A percentile compares a stretch with the other conserved stretches of the same genome.
phyloP scores from a whole-genome alignment of 2,113 vertebrate species.

The Colius striatus region DNA sequence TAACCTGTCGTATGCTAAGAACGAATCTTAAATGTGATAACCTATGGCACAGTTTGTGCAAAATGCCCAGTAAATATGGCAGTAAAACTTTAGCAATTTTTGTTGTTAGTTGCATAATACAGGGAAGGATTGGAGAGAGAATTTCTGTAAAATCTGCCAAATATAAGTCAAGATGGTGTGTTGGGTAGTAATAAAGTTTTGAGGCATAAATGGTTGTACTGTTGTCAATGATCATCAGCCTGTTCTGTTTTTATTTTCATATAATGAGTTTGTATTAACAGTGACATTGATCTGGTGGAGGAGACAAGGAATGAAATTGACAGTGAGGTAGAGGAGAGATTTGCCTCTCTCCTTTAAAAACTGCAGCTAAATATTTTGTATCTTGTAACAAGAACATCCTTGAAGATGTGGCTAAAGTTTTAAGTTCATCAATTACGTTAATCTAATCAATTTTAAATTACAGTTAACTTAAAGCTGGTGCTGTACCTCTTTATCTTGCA shows the following conservation, averaged over 20 bases:
- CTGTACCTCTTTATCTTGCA: neutral
- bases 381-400: neutral
- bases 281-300: neutral
- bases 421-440: neutral
- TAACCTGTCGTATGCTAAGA: neutral
- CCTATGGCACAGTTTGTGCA: neutral
- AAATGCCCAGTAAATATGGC: neutral
- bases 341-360: neutral
- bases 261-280: neutral
- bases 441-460: neutral
- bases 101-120: neutral
- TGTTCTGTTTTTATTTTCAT: neutral
- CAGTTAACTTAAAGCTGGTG: neutral
- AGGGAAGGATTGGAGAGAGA: neutral
- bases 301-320: neutral
- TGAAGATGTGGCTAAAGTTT: neutral
- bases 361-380: neutral
- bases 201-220: neutral
- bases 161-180: neutral
- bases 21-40: neutral
- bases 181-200: neutral
- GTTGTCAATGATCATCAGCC: neutral
- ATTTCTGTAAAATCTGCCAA: neutral
- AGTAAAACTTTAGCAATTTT: neutral
- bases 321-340: neutral